Base-by-base conservation (phyloP, 2,888 invertebrate genomes). In the Ischnus inquisitorius region DNA sequence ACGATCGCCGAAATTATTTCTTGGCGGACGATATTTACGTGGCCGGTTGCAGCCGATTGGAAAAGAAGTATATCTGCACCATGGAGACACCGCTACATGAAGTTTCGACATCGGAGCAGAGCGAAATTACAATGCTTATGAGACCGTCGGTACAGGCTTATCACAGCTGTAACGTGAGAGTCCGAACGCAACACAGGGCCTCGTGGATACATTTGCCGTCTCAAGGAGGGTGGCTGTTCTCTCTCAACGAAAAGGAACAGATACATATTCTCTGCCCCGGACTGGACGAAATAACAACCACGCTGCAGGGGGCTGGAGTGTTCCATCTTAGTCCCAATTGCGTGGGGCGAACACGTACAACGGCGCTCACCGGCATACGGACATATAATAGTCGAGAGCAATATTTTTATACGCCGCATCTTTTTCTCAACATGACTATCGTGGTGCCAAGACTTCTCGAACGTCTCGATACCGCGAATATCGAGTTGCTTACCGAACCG, bases 341-440 rank as follows among this genome's bases (percentile, higher is more conserved):
- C 14, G 28, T 68, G 6, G 68, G 68, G 6, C 25, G 25, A 2
- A 68, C 48, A 68, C n/a, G n/a, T n/a, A n/a, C n/a, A n/a, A n/a
- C n/a, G n/a, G n/a, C n/a, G n/a, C n/a, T n/a, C n/a, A n/a, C 48
- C 2, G 48, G 68, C 16, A 14, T 68, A 51, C 68, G 68, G 1
- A 16, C 19, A 1, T 51, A 68, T 3, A n/a, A 19, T 8, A 68
- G 48, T 10, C 68, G 48, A 2, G 68, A 68, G n/a, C 48, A 28
- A 14, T 51, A 68, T n/a, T 28, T 28, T n/a, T 68, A 68, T 16
- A 2, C 14, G 28, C 68, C 68, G 1, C 28, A 48, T 5, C 3
- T 68, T 2, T 12, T 28, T 0, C 8, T 68, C 3, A 51, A 68
- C 28, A 14, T 68, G 12, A 28, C 68, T 0, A n/a, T 48, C 4